Evolutionary conservation across 2,113 vertebrate genomes (phyloP), one percentile per base, ranked within the genome.

Genomic region (Hydrochoerus hydrochaeris): DNA sequence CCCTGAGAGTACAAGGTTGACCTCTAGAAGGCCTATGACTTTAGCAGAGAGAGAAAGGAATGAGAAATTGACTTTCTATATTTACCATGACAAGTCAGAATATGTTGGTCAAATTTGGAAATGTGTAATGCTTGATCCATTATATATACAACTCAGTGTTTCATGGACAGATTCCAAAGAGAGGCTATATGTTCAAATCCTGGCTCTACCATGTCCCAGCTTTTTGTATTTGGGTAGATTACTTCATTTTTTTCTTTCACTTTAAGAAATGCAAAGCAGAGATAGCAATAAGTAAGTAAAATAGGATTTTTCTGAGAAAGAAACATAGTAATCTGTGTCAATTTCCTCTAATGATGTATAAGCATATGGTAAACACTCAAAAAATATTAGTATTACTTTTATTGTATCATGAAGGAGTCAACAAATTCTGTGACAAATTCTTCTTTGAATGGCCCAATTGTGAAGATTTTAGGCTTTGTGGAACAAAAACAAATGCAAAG

Each of bases 371-470:
- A 91, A 80, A 7, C 5, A 88, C 28, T 77, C 46, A 71, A 35
- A 63, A 84, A 88, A 95, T 57, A 71, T 65, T 88, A 87, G 24
- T 75, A 62, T 78, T 88, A 52, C 41, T 24, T 85, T 86, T 92
- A 95, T 78, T 87, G 58, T 87, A 12, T 87, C 83, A 80, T 14
- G 16, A 38, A 95, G 5, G 30, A 13, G 14, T 57, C 26, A 77
- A 16, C 52, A 87, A 90, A 54, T 67, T 32, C 6, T 8, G 57
- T 71, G 41, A 44, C 38, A 71, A 38, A 28, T 91, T 78, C n/a
- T 95, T 90, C 46, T 91, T 11, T 41, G 30, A 91, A 88, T 24
- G 52, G 7, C 19, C 13, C 12, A 44, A 84, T 54, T 62, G 12
- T 49, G 30, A 87, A 91, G 62, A 84, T 24, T 54, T 93, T 57